Evolutionary conservation across 2,797 vertebrate genomes (phyloP).

Genomic region (Lophotriccus pileatus): DNA sequence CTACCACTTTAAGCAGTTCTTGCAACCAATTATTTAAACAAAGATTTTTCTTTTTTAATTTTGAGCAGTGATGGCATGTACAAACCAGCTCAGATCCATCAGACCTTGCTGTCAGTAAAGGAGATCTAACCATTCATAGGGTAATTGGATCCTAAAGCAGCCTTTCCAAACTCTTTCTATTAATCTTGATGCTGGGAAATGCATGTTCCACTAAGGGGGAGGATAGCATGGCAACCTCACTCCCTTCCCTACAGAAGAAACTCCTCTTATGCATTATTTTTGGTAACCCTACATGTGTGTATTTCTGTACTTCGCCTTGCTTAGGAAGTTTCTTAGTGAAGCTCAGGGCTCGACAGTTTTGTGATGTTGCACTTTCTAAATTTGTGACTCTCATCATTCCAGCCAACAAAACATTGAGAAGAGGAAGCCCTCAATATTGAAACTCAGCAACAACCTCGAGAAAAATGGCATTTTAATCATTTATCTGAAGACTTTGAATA

Average conservation of each 20-base stretch:
- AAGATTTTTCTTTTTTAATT: not conserved
- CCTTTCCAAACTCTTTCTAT: not conserved
- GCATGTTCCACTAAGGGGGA: not conserved
- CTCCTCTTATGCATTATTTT: not conserved
- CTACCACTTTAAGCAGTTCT: not conserved
- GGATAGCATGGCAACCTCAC: not conserved
- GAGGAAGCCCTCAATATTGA: not conserved
- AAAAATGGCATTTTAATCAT: not conserved
- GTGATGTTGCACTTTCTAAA: not conserved
- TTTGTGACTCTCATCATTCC: not conserved
- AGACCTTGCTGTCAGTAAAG: conserved; percentile 25
- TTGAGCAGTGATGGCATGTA: not conserved
- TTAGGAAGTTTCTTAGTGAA: not conserved
- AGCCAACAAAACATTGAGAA: not conserved
- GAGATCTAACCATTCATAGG: not conserved
- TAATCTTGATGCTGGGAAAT: not conserved
- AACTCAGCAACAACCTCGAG: not conserved
- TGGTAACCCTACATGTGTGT: not conserved
- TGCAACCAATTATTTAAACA: not conserved
- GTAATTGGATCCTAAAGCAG: conserved; percentile 1
- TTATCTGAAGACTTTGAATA: not conserved
- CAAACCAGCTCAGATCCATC: conserved; percentile 20
- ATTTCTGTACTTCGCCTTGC: not conserved
- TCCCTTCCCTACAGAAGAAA: not conserved
- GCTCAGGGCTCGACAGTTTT: not conserved